A percentile compares a stretch with the other conserved stretches of the same genome.
Conservation (phyloP, 2,113 vertebrate genomes). For the Microcebus murinus region DNA sequence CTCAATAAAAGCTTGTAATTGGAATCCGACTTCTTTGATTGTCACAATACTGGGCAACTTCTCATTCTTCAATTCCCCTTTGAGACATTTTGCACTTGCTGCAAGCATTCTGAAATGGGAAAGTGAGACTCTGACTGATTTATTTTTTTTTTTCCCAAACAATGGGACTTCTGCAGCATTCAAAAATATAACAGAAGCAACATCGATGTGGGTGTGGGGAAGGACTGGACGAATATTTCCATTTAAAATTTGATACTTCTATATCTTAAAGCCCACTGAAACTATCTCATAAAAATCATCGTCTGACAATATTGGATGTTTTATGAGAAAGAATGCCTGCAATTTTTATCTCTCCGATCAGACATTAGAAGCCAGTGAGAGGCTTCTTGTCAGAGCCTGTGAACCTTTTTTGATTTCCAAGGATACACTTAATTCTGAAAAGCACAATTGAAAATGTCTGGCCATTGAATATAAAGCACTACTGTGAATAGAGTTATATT, state of each 20-base stretch:
- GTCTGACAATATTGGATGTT: neutral
- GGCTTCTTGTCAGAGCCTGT: neutral
- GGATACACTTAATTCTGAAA: neutral
- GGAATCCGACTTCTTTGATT: neutral
- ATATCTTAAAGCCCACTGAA: neutral
- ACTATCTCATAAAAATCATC: constrained; percentile 40
- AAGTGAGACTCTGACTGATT: neutral
- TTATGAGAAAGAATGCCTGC: neutral
- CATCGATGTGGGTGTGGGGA: neutral
- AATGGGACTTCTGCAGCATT: neutral
- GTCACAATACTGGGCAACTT: neutral
- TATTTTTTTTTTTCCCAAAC: neutral
- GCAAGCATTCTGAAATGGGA: neutral
- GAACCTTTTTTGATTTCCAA: neutral
- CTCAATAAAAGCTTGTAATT: neutral
- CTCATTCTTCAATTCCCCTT: neutral
- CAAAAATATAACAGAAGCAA: constrained; percentile 1
- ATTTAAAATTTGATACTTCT: constrained; percentile 14
- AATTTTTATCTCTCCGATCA: constrained; percentile 31
- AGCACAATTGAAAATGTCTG: neutral
- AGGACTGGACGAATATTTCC: neutral
- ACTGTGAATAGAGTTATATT: neutral
- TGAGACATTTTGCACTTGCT: neutral
- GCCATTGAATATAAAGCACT: neutral
- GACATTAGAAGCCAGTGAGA: constrained; percentile 6